Percentiles rank a stretch among this genome's conserved stretches.
Evolutionary conservation across 2,888 invertebrate species (phyloP).

Genomic region (Caradrina clavipalpis): DNA sequence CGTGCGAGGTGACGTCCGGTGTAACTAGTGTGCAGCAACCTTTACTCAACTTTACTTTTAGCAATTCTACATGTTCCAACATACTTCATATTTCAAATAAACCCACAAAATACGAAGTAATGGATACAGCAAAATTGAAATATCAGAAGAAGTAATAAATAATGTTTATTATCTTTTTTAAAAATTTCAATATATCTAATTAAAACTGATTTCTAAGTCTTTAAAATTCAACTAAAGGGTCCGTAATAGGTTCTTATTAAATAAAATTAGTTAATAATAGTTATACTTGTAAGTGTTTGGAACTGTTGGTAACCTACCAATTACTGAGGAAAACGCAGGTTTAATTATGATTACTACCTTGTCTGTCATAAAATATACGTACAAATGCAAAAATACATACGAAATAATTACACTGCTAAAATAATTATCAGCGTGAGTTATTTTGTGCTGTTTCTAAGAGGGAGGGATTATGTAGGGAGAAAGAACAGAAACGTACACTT

Average conservation of each 20-base stretch:
- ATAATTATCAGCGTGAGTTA: constrained; percentile 1
- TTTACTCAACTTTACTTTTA: not conserved
- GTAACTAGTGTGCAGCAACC: too few relatives aligned
- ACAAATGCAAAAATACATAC: not conserved
- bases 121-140: too few relatives aligned
- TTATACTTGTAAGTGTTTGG: too few relatives aligned
- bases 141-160: too few relatives aligned
- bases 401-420: constrained; percentile 15
- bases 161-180: too few relatives aligned
- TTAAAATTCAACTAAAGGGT: not conserved
- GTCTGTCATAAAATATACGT: not conserved
- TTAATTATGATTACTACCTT: constrained; percentile 6
- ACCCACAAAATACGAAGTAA: too few relatives aligned
- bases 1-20: too few relatives aligned
- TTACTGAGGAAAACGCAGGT: constrained; percentile 1
- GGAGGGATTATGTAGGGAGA: constrained; percentile 42
- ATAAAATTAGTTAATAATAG: not conserved
- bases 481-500: constrained; percentile 40
- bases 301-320: constrained; percentile 1
- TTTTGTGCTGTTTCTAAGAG: constrained; percentile 9
- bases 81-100: not conserved
- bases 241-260: not conserved
- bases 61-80: not conserved
- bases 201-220: too few relatives aligned
- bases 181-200: too few relatives aligned